Conservation (phyloP, 2,888 invertebrate genomes). For the Caenorhabditis zanzibari region DNA sequence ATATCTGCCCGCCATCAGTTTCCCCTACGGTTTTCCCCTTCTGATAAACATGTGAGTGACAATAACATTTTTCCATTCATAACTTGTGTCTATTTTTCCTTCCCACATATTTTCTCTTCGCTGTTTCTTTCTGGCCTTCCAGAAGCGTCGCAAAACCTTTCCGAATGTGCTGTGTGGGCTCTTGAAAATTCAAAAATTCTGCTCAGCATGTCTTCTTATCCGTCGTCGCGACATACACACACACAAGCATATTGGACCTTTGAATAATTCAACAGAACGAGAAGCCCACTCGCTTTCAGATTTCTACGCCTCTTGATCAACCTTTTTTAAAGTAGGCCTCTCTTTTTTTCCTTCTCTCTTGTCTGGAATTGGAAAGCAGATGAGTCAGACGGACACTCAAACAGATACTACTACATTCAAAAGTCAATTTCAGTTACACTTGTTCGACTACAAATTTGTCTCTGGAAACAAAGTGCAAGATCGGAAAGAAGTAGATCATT, state of each 20-base stretch:
- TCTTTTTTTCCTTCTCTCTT: constrained; percentile 2
- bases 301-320: constrained; percentile 34
- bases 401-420: constrained; percentile 31
- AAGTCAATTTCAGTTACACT: constrained; percentile 21
- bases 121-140: not conserved
- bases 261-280: constrained; percentile 47
- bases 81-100: constrained; percentile 16
- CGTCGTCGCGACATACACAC: not conserved
- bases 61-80: constrained; percentile 49
- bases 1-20: not conserved
- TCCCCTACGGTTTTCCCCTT: not conserved
- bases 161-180: constrained; percentile 10
- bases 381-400: constrained; percentile 35
- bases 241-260: constrained; percentile 20
- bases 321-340: constrained; percentile 27
- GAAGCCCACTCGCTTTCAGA: constrained; percentile 47
- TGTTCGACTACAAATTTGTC: not conserved
- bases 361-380: constrained; percentile 31
- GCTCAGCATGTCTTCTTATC: constrained; percentile 31
- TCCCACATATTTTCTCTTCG: not conserved
- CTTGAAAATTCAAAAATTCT: constrained; percentile 45
- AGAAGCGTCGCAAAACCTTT: constrained; percentile 12
- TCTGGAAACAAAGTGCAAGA: constrained; percentile 17
- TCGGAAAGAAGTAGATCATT: not conserved
- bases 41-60: constrained; percentile 37